Base-by-base conservation (phyloP, 2,888 invertebrate genomes). In the Campoplex capitator region DNA sequence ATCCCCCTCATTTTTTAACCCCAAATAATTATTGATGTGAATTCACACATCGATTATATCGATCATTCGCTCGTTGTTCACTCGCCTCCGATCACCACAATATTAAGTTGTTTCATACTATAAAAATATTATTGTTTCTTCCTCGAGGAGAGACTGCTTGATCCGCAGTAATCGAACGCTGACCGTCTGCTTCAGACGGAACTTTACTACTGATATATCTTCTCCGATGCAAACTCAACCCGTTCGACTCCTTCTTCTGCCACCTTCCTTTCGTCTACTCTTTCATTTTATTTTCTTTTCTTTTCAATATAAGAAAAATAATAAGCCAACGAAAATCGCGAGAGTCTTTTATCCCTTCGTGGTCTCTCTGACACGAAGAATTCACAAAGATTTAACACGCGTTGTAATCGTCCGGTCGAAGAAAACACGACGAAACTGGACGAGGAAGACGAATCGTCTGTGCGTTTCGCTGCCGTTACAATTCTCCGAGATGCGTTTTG, bases 381-480 rank as follows among this genome's bases (percentile, higher is more conserved):
- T n/a, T 78, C 70, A 73, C 32, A 11, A 45, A 48, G 65, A 86
- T 80, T 35, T 0, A 48, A 45, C 38, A 32, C 51, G 28, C 54
- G 70, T 28, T 38, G 42, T 38, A 4, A 42, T 35, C 56, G 76
- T 28, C 45, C 18, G 45, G 62, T n/a, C 45, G 58, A 18, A 56
- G 28, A 18, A 77, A 73, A 80, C 71, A 76, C 68, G 38, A 68
- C 82, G 45, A 75, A 71, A 78, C 70, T 73, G 74, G 85, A 68
- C 75, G 75, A 79, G 74, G 54, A 83, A 75, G 75, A 65, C 74
- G 71, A 83, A 83, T 76, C 67, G 62, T 83, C 85, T 65, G 82
- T 62, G 62, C 80, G 71, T 35, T 45, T 7, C 11, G 48, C 18
- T 58, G 58, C 51, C 35, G 81, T 73, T 56, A 78, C 85, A 74